Evolutionary conservation across 2,797 vertebrate genomes (phyloP).

Genomic region (Phoeniculus purpureus): DNA sequence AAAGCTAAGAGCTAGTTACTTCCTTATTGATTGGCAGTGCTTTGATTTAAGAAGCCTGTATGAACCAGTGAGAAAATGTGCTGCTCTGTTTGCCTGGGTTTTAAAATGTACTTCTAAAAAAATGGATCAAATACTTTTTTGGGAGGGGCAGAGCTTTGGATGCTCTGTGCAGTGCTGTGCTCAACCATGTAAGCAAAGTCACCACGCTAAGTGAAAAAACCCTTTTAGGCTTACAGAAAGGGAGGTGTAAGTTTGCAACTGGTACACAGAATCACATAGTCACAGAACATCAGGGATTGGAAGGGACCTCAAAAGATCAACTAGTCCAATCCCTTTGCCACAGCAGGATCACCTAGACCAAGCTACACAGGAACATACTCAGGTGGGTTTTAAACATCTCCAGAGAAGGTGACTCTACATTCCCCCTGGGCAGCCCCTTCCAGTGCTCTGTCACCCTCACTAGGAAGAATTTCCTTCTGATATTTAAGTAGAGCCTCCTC

Average conservation of each 20-base stretch:
- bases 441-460: too few species aligned
- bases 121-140: neutral
- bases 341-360: too few species aligned
- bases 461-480: too few species aligned
- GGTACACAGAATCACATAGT: neutral
- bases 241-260: neutral
- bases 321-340: too few species aligned
- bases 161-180: neutral
- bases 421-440: too few species aligned
- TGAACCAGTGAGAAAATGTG: neutral
- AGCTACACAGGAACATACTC: too few species aligned
- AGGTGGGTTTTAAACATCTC: too few species aligned
- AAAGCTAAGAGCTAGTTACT: neutral
- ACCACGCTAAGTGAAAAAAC: neutral
- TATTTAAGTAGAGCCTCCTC: too few species aligned
- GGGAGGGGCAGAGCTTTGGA: neutral
- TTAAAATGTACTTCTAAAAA: neutral
- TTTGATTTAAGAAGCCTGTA: neutral
- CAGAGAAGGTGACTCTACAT: too few species aligned
- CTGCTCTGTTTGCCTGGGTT: neutral
- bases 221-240: neutral
- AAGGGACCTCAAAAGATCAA: too few species aligned
- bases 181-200: neutral
- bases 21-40: neutral
- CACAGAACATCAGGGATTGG: too few species aligned